phyloP scores from a whole-genome alignment of 2,113 vertebrate species.

The Aepyceros melampus region DNA sequence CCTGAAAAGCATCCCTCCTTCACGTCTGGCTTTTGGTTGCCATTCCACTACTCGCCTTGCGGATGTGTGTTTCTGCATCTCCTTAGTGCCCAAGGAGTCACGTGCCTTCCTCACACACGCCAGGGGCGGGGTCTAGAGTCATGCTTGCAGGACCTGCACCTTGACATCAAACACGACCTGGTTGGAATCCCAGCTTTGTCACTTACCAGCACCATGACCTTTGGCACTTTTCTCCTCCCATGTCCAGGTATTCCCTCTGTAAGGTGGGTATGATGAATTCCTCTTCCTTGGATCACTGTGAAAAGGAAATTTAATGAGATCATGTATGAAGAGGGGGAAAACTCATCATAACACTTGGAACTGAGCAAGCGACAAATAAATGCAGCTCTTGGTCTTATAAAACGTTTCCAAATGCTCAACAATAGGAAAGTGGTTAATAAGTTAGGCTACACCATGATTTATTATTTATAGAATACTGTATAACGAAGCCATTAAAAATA shows the following conservation, averaged over 20 bases:
- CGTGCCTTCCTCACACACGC: accelerated
- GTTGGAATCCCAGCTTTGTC: neutral
- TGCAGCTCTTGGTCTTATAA: neutral
- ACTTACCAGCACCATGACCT: neutral
- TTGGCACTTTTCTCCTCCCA: neutral
- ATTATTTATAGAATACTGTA: conserved; percentile 55
- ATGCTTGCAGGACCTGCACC: neutral
- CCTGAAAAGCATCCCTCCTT: neutral
- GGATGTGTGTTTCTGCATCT: neutral
- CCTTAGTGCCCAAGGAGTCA: neutral
- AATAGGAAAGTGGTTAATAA: conserved; percentile 38
- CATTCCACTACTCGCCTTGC: neutral
- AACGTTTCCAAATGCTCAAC: conserved; percentile 10
- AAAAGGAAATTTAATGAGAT: conserved; percentile 3
- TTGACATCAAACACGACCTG: neutral
- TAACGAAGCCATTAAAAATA: conserved; percentile 59
- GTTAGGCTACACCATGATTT: conserved; percentile 54
- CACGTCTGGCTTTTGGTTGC: too few relatives aligned
- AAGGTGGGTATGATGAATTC: neutral
- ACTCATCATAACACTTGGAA: neutral
- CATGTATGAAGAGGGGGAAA: neutral
- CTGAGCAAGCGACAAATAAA: neutral
- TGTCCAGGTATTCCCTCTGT: neutral
- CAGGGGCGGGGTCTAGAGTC: neutral
- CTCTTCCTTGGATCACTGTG: neutral